phyloP scores from a whole-genome alignment of 37 sponge, comb jelly and placozoan species.

The Tethya wilhelma region DNA sequence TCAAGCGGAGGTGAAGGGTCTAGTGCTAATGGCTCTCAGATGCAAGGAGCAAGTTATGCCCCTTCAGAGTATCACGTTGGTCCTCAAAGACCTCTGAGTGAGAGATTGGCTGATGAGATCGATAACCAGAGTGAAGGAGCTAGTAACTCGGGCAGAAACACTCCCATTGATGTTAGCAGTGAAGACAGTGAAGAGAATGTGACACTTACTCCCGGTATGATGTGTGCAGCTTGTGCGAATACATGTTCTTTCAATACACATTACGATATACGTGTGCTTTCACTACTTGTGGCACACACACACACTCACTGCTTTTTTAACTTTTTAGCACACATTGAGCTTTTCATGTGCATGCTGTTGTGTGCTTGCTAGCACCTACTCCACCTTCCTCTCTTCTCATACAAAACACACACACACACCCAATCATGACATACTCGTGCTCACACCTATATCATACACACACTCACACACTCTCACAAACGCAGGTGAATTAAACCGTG shows the following conservation, averaged over 20 bases:
- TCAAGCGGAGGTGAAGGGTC: conserved; percentile 61
- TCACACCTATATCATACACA: too few relatives aligned
- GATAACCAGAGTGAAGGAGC: conserved; percentile 45
- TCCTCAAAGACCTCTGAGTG: conserved; percentile 32
- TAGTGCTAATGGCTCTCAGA: neutral
- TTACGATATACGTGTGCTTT: too few relatives aligned
- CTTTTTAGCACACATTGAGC: too few relatives aligned
- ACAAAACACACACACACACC: too few relatives aligned
- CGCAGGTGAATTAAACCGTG: neutral
- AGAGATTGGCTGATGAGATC: conserved; percentile 30
- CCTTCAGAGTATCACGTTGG: conserved; percentile 70
- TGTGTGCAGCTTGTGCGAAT: too few relatives aligned
- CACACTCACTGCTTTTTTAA: too few relatives aligned
- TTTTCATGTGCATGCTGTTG: neutral
- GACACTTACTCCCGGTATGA: too few relatives aligned
- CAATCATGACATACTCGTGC: too few relatives aligned
- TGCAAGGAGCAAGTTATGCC: neutral
- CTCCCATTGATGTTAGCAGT: conserved; percentile 19
- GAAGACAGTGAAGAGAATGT: conserved; percentile 33
- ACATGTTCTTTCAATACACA: too few relatives aligned
- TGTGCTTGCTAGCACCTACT: neutral
- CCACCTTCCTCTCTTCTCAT: neutral
- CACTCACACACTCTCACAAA: too few relatives aligned
- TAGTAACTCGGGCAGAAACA: conserved; percentile 55
- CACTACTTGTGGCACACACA: too few relatives aligned